Conservation (phyloP, 2,797 vertebrate species). For the Aselliscus stoliczkanus region DNA sequence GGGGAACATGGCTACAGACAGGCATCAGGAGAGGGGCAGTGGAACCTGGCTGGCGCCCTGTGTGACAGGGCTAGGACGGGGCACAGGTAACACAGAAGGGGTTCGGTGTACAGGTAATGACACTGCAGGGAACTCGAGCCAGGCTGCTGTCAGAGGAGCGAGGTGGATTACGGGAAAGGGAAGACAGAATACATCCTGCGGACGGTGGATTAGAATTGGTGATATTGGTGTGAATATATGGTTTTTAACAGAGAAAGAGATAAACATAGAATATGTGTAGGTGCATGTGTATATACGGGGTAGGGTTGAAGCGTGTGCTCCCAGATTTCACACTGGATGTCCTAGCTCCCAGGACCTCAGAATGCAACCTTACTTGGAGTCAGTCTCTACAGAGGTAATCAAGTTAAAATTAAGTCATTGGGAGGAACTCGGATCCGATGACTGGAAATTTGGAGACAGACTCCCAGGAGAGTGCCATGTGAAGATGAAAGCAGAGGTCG, state of each 20-base stretch:
- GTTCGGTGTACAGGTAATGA: background rate
- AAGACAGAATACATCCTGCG: background rate
- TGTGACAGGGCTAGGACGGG: background rate
- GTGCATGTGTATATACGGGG: too few species aligned
- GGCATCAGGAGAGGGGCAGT: too few species aligned
- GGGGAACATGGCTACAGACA: background rate
- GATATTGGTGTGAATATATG: background rate
- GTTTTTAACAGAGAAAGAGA: background rate
- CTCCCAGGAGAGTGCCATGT: background rate
- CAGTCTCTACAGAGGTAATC: background rate
- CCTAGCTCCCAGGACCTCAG: background rate
- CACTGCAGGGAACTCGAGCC: background rate
- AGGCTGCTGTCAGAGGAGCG: background rate
- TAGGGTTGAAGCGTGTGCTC: background rate
- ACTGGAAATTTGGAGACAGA: background rate
- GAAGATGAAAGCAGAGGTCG: background rate
- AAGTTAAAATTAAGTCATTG: background rate
- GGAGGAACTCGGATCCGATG: too few species aligned
- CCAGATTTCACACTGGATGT: background rate
- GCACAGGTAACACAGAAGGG: background rate
- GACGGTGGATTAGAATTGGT: background rate
- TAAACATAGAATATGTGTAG: background rate
- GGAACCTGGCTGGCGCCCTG: background rate
- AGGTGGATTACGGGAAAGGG: background rate
- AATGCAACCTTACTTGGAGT: background rate